These are phyloP conservation scores for Dolichotis patagonum DNA, from an alignment of 2,113 vertebrate genomes.

Conservation along the genomic window DNA sequence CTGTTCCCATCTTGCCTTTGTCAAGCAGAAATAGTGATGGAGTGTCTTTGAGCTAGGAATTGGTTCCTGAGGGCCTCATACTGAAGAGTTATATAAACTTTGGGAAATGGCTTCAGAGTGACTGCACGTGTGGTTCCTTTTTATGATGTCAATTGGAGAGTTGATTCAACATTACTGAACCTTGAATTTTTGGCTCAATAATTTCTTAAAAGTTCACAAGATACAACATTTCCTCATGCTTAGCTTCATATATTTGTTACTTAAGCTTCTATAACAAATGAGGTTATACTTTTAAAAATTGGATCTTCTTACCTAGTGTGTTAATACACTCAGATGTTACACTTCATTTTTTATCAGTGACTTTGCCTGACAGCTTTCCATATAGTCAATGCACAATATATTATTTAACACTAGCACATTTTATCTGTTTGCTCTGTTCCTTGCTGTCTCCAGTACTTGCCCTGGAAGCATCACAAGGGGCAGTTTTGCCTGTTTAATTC, in stretches of 20 bases:
- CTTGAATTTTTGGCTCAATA: not conserved
- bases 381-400: not conserved
- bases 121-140: not conserved
- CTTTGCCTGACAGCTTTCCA: not conserved
- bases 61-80: not conserved
- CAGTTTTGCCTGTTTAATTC: not conserved
- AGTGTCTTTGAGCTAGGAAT: not conserved
- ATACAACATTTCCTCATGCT: not conserved
- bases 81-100: not conserved
- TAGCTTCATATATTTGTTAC: not conserved
- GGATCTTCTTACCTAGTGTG: not conserved
- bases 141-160: not conserved
- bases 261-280: not conserved
- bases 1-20: constrained; percentile 11
- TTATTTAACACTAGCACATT: not conserved
- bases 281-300: not conserved
- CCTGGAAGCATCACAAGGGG: not conserved
- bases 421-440: not conserved
- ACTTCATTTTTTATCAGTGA: not conserved
- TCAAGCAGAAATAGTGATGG: not conserved
- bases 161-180: constrained; percentile 1
- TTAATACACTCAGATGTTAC: not conserved
- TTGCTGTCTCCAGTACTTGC: not conserved
- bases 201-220: constrained; percentile 42
- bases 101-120: not conserved